Percentiles rank a stretch among this genome's conserved stretches.
phyloP scores from a whole-genome alignment of 2,888 invertebrate genomes.

The Argyresthia goedartella region DNA sequence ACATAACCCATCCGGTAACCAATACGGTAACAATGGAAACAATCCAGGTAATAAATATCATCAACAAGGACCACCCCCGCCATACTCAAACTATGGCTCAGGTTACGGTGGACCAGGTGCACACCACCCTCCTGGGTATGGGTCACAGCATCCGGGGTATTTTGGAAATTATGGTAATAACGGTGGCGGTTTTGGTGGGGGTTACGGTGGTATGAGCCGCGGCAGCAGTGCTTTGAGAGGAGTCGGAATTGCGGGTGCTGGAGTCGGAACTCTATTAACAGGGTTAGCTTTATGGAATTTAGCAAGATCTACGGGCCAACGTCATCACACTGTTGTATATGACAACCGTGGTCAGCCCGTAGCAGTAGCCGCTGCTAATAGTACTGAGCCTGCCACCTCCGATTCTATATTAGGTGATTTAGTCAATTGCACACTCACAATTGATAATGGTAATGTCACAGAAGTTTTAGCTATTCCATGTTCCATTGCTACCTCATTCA shows the following conservation, averaged over 20 bases:
- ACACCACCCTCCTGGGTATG: conserved; percentile 23
- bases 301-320: conserved; percentile 53
- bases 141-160: conserved; percentile 49
- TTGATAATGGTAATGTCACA: conserved; percentile 42
- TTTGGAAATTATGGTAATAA: conserved; percentile 43
- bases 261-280: conserved; percentile 58
- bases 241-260: conserved; percentile 58
- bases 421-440: conserved; percentile 57
- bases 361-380: conserved; percentile 47
- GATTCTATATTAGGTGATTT: conserved; percentile 55
- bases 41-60: conserved; percentile 34
- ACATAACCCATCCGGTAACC: not conserved
- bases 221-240: conserved; percentile 44
- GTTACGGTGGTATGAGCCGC: conserved; percentile 43
- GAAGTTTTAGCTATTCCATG: conserved; percentile 63
- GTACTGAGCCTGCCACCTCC: conserved; percentile 30
- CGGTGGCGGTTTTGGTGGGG: conserved; percentile 37
- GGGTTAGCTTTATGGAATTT: conserved; percentile 65
- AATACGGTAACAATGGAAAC: conserved; percentile 3
- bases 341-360: conserved; percentile 60
- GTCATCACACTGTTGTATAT: conserved; percentile 57
- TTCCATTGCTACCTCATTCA: conserved; percentile 62
- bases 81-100: conserved; percentile 33
- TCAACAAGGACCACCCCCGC: conserved; percentile 46
- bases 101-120: conserved; percentile 16